Base-by-base conservation (phyloP, 37 sponge, comb jelly and placozoan species). In the Aplysina aerophoba region DNA sequence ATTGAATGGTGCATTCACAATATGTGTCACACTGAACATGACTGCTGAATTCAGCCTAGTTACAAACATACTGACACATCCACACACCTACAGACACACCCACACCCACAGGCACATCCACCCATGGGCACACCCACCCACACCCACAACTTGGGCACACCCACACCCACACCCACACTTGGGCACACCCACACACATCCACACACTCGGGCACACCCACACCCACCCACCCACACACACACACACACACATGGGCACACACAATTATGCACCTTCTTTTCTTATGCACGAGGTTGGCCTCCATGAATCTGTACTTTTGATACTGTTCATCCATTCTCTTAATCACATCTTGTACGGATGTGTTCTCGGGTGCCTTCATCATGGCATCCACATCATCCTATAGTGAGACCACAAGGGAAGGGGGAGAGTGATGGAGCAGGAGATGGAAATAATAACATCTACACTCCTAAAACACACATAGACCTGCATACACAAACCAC, bases 281-380 rank as follows among this genome's bases (percentile, higher is more conserved):
- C 81, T 93, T 89, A 34, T 90, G 89, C 56, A 64, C 25, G 0
- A 98, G 86, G 73, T 94, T 98, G 36, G 72, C 81, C 67, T 98
- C 96, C 95, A 95, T 88, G 88, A 90, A 98, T 73, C 87, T 89
- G 67, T 98, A 98, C 80, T 98, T 98, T 53, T 92, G 86, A 83
- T 92, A 91, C 86, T 89, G 89, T 39, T 98, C 98, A 63, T 98
- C 98, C 77, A 98, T 86, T 15, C 86, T 75, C 90, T 87, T 88
- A 24, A 98, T 69, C 3, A 95, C 95, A 0, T 66, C 88, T 64
- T 90, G 90, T 31, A 85, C 92, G 40, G 97, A 89, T 8, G 90
- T 38, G 66, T 92, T 97, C 24, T 62, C 93, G 0, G 93, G 85
- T 30, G 85, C 56, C 73, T 85, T 67, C 98, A 98, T 98, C 72